These are phyloP conservation scores for Polypedilum vanderplanki DNA, from an alignment of 1,140 invertebrate species.

Conservation along the genomic window DNA sequence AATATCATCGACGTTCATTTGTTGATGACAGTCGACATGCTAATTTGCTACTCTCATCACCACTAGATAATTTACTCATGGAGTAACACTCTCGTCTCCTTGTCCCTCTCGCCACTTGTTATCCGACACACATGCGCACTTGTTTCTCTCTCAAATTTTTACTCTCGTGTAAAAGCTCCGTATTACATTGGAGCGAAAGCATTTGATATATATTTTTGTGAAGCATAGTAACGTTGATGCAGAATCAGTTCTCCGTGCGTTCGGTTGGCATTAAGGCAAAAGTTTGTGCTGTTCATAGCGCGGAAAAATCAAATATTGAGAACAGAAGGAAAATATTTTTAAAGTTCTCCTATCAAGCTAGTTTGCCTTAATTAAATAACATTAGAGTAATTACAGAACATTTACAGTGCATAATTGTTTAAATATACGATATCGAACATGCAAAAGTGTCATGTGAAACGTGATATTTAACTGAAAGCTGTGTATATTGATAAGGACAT, in stretches of 20 bases:
- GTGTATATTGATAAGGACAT: neutral
- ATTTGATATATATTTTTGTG: neutral
- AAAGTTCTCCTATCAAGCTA: neutral
- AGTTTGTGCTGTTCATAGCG: neutral
- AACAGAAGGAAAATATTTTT: neutral
- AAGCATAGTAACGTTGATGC: neutral
- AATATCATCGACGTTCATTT: too few species aligned
- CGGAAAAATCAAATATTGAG: neutral
- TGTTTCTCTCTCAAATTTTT: too few species aligned
- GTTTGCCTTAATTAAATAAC: neutral
- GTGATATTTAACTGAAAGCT: neutral
- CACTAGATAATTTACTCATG: too few species aligned
- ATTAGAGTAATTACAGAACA: neutral
- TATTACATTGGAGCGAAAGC: neutral
- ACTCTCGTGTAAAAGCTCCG: neutral
- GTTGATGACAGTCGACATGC: too few species aligned
- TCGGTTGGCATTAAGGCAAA: neutral
- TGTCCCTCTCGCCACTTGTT: too few species aligned
- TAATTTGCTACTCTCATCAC: too few species aligned
- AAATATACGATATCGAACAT: neutral
- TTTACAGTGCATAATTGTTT: neutral
- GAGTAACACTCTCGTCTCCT: too few species aligned
- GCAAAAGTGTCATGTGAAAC: neutral
- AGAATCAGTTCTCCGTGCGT: neutral
- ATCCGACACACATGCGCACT: too few species aligned